Evolutionary conservation across 2,888 invertebrate species (phyloP).

Genomic region (Morpho achilles): DNA sequence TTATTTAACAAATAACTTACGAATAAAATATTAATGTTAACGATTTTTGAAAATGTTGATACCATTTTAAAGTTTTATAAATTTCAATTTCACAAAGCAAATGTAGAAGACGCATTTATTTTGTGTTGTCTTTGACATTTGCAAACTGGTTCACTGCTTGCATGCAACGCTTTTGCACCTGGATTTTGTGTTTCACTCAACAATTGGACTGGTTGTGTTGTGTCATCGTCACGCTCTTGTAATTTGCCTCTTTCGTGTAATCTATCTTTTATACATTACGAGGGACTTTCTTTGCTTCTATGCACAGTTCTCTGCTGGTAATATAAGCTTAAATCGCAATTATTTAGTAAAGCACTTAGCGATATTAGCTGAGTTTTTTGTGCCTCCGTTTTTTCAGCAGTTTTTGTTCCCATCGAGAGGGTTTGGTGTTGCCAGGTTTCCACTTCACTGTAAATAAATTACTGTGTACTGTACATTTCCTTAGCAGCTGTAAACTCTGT

Average conservation of each 20-base stretch:
- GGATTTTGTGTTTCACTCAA: conserved; percentile 48
- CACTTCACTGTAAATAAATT: conserved; percentile 33
- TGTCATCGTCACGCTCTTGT: conserved; percentile 60
- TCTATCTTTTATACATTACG: conserved; percentile 41
- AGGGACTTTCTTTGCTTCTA: conserved; percentile 53
- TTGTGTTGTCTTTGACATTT: conserved; percentile 39
- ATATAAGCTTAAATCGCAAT: conserved; percentile 47
- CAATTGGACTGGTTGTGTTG: conserved; percentile 63
- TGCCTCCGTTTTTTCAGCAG: conserved; percentile 28
- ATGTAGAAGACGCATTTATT: conserved; percentile 37
- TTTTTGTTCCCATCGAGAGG: conserved; percentile 17
- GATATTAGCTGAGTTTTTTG: conserved; percentile 6
- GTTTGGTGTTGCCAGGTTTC: conserved; percentile 17
- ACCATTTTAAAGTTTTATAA: conserved; percentile 37
- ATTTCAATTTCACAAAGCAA: conserved; percentile 31
- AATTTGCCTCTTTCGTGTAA: conserved; percentile 53
- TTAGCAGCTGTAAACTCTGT: conserved; percentile 28
- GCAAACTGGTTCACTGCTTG: conserved; percentile 45
- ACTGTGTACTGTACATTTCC: conserved; percentile 42
- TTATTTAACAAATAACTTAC: conserved; percentile 56
- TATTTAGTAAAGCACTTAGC: conserved; percentile 27
- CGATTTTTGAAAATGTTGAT: conserved; percentile 49
- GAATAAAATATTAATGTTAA: conserved; percentile 56
- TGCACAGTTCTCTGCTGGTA: conserved; percentile 51
- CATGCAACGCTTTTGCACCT: conserved; percentile 65